phyloP scores from a whole-genome alignment of 37 sponge, comb jelly and placozoan genomes.

The Geodia barretti region DNA sequence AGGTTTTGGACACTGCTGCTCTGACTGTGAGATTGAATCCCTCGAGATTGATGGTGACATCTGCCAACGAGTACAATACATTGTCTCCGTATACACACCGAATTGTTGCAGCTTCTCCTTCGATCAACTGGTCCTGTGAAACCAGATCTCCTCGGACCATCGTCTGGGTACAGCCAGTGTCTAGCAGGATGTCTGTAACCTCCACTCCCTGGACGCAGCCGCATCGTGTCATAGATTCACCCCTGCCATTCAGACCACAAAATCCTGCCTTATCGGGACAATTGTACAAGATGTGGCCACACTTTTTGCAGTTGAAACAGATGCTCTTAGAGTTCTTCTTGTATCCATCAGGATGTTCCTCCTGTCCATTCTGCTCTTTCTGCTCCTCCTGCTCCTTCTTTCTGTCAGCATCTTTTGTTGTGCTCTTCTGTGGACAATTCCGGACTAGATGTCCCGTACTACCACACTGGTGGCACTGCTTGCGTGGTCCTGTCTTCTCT shows the following conservation, averaged over 20 bases:
- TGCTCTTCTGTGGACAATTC: no score
- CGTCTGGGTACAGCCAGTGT: conserved; percentile 21
- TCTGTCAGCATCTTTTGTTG: no score
- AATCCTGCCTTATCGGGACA: not conserved
- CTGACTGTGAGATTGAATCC: not conserved
- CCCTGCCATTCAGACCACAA: not conserved
- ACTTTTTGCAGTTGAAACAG: not conserved
- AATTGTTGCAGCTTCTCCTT: conserved; percentile 11
- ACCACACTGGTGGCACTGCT: no score
- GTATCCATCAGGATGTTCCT: not conserved
- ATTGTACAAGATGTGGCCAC: not conserved
- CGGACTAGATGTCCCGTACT: no score
- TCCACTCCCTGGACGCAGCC: not conserved
- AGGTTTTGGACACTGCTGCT: conserved; percentile 20
- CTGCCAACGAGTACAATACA: conserved; percentile 13
- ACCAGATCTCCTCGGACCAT: conserved; percentile 41
- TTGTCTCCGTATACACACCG: conserved; percentile 42
- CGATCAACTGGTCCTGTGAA: conserved; percentile 3
- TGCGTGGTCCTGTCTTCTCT: no score
- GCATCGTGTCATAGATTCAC: not conserved
- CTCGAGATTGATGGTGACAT: conserved; percentile 1
- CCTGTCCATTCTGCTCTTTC: no score
- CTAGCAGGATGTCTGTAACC: conserved; percentile 14
- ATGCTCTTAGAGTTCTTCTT: not conserved
- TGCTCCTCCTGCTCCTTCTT: no score